Percentiles rank a stretch among this genome's conserved stretches.
phyloP scores from a whole-genome alignment of 2,113 vertebrate genomes.

The Pseudopodoces humilis region DNA sequence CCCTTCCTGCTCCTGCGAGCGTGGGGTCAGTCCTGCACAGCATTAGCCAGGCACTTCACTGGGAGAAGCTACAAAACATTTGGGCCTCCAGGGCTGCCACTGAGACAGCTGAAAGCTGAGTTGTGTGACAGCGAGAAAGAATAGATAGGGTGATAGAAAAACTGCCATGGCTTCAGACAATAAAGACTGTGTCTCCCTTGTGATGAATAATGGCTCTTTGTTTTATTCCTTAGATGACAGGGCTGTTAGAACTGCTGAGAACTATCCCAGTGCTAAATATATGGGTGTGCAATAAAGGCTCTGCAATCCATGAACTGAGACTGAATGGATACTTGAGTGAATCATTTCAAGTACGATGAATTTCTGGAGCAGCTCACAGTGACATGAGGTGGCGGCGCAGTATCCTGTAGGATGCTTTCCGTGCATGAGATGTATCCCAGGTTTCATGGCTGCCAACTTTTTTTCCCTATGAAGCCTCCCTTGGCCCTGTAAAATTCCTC shows the following conservation, averaged over 20 bases:
- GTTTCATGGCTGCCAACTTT: not conserved
- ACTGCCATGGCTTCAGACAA: constrained; percentile 29
- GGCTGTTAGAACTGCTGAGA: constrained; percentile 20
- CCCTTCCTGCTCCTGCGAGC: not conserved
- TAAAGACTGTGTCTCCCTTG: constrained; percentile 38
- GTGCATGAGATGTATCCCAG: not conserved
- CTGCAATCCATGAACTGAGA: constrained; percentile 44
- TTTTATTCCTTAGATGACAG: constrained; percentile 51
- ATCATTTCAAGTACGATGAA: constrained; percentile 27
- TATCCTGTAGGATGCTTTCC: not conserved
- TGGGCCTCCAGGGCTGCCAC: not conserved
- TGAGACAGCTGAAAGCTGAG: constrained; percentile 10
- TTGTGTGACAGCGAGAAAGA: not conserved
- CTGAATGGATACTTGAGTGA: constrained; percentile 51
- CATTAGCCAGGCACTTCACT: not conserved
- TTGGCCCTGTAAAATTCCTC: not conserved
- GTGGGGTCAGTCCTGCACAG: not conserved
- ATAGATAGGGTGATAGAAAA: constrained; percentile 4
- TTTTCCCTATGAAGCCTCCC: not conserved
- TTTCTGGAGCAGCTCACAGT: constrained; percentile 31
- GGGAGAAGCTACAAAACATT: not conserved
- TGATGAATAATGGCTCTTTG: constrained; percentile 63
- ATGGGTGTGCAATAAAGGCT: constrained; percentile 41
- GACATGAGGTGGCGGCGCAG: constrained; percentile 7
- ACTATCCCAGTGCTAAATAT: constrained; percentile 32